Conservation (phyloP, 2,888 invertebrate species). For the Digitonthophagus gazella region DNA sequence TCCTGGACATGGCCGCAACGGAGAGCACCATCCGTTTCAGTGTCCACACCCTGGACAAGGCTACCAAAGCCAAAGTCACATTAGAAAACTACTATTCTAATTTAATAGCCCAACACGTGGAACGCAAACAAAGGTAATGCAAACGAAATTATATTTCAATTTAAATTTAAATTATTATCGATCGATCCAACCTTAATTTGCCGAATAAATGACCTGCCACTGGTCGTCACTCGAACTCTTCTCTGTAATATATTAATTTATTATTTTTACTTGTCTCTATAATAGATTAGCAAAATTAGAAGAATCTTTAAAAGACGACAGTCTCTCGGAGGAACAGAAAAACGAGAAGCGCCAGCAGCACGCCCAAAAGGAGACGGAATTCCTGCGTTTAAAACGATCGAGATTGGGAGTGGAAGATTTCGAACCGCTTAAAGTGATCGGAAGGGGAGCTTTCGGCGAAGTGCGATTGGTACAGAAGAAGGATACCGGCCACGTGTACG, state of each 20-base stretch:
- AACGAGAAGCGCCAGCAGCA: conserved; percentile 92
- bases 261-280: not conserved
- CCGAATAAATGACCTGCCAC: no score
- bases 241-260: conserved; percentile 6
- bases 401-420: conserved; percentile 97
- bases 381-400: conserved; percentile 91
- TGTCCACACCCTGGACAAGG: conserved; percentile 97
- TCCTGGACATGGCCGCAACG: conserved; percentile 81
- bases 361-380: conserved; percentile 98
- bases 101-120: conserved; percentile 94
- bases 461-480: conserved; percentile 98
- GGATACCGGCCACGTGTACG: conserved; percentile 99
- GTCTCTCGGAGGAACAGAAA: conserved; percentile 90
- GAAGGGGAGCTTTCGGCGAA: conserved; percentile 90
- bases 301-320: conserved; percentile 94
- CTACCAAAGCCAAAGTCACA: conserved; percentile 97
- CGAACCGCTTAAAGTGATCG: conserved; percentile 95
- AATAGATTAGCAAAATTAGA: conserved; percentile 85
- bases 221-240: no score
- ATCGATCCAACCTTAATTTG: no score
- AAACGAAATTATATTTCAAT: no score
- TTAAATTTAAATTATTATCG: conserved; percentile 2
- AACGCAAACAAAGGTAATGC: conserved; percentile 86
- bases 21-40: conserved; percentile 88
- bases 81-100: conserved; percentile 99